phyloP scores from a whole-genome alignment of 2,113 vertebrate genomes.

The Thamnaconus septentrionalis region DNA sequence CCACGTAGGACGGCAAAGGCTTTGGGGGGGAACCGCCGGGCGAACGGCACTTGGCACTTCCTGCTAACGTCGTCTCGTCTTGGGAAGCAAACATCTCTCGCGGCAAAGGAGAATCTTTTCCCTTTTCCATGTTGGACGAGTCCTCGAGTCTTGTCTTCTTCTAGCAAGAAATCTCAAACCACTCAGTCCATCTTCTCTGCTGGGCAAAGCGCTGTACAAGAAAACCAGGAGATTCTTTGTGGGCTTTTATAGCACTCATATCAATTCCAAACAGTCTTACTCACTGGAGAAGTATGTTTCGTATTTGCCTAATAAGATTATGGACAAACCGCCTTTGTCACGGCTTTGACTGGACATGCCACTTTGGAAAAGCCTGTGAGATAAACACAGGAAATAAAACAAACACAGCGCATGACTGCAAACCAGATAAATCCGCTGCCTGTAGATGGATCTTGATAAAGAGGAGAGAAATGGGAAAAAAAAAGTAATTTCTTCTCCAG shows the following conservation, averaged over 20 bases:
- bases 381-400: conserved; percentile 32
- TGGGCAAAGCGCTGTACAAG: neutral
- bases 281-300: conserved; percentile 34
- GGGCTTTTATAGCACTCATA: conserved; percentile 28
- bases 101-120: neutral
- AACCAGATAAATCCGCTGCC: conserved; percentile 10
- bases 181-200: neutral
- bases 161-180: neutral
- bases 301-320: conserved; percentile 35
- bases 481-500: neutral
- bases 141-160: conserved; percentile 2
- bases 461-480: neutral
- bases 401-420: conserved; percentile 10
- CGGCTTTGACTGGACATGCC: neutral
- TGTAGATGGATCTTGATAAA: conserved; percentile 7
- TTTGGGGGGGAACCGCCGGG: conserved; percentile 28
- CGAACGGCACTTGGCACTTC: too few species aligned
- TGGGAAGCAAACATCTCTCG: too few species aligned
- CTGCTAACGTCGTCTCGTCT: too few species aligned
- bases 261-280: conserved; percentile 2
- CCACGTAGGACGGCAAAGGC: conserved; percentile 66
- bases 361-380: conserved; percentile 31
- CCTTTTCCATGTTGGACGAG: conserved; percentile 9
- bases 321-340: conserved; percentile 8
- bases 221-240: neutral